A percentile compares a stretch with the other conserved stretches of the same genome.
phyloP scores from a whole-genome alignment of 2,797 vertebrate genomes.

The Cetoscarus ocellatus region DNA sequence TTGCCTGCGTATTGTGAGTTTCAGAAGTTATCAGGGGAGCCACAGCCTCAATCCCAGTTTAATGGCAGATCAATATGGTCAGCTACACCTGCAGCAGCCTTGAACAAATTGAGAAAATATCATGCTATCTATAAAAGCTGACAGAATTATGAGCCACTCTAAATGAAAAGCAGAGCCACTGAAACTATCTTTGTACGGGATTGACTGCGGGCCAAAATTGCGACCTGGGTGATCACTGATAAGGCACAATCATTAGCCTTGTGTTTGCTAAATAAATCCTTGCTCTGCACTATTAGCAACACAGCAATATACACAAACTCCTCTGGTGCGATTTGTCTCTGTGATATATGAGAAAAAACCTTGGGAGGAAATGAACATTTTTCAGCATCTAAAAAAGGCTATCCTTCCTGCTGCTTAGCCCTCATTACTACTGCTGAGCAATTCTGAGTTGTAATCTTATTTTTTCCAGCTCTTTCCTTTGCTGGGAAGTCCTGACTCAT shows the following conservation, averaged over 20 bases:
- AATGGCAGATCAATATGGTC: conserved; percentile 59
- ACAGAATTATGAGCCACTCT: conserved; percentile 56
- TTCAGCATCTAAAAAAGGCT: conserved; percentile 44
- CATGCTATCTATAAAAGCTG: conserved; percentile 61
- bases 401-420: conserved; percentile 18
- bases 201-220: conserved; percentile 47
- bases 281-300: conserved; percentile 48
- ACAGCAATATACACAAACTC: conserved; percentile 31
- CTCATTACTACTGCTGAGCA: conserved; percentile 15
- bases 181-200: conserved; percentile 47
- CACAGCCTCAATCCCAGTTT: conserved; percentile 41
- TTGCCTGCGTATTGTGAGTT: background rate
- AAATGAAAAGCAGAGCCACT: conserved; percentile 62
- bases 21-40: conserved; percentile 32
- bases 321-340: background rate
- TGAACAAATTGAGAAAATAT: conserved; percentile 60
- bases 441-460: background rate
- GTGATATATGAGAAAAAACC: conserved; percentile 16
- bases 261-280: conserved; percentile 37
- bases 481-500: background rate
- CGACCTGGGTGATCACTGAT: conserved; percentile 46
- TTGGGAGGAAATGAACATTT: conserved; percentile 17
- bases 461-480: conserved; percentile 3
- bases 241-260: conserved; percentile 40
- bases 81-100: conserved; percentile 46